Evolutionary conservation across 2,797 vertebrate species (phyloP).

Genomic region (Labeo calbasu): DNA sequence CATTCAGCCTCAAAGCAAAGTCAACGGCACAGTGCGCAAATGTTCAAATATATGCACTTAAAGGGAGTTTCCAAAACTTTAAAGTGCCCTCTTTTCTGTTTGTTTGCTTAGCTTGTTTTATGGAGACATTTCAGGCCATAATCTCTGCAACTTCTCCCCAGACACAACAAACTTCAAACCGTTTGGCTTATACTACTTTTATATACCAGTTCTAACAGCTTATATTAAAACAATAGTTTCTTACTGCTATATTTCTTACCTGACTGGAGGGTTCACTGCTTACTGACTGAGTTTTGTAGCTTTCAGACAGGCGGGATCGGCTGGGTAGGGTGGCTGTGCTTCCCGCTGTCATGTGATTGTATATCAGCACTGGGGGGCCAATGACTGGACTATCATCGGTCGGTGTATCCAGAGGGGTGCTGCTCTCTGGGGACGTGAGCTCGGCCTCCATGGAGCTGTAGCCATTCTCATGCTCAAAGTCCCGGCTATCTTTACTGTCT

Average conservation of each 20-base stretch:
- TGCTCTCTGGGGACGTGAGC: constrained; percentile 63
- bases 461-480: constrained; percentile 75
- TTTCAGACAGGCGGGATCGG: constrained; percentile 75
- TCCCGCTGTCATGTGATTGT: constrained; percentile 56
- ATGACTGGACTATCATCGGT: constrained; percentile 51
- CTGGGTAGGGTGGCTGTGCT: constrained; percentile 65
- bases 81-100: constrained; percentile 15
- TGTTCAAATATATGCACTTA: constrained; percentile 16
- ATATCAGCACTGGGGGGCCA: constrained; percentile 18
- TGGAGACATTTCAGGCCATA: not conserved
- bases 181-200: too few species aligned
- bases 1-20: constrained; percentile 22
- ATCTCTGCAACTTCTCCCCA: not conserved
- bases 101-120: not conserved
- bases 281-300: constrained; percentile 73
- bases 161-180: not conserved
- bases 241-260: constrained; percentile 75
- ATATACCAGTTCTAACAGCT: not conserved
- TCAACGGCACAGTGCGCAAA: not conserved
- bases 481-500: constrained; percentile 66
- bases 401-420: constrained; percentile 46
- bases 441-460: constrained; percentile 74
- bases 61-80: constrained; percentile 2
- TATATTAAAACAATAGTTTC: not conserved
- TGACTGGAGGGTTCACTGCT: constrained; percentile 77